These are phyloP conservation scores for Tribolium madens DNA, from an alignment of 1,140 invertebrate species.

Conservation along the genomic window DNA sequence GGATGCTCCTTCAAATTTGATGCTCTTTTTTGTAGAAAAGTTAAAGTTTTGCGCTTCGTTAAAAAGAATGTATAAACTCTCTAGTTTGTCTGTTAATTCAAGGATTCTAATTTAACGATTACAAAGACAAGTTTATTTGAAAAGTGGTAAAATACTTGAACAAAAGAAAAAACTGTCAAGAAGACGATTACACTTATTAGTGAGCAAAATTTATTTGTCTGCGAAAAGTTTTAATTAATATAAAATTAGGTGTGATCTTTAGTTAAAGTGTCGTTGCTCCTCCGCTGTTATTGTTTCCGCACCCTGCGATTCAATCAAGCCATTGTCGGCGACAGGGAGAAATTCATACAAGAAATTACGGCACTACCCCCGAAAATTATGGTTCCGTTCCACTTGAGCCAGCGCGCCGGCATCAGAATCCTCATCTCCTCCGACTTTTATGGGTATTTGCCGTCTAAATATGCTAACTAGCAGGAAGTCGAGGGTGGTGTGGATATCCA, in stretches of 20 bases:
- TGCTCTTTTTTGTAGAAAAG: background rate
- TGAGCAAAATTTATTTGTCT: too few species aligned
- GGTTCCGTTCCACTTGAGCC: slow-evolving; percentile 29
- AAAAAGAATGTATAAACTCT: background rate
- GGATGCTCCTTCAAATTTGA: background rate
- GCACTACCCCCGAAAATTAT: slow-evolving; percentile 3
- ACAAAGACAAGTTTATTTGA: too few species aligned
- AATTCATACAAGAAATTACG: slow-evolving; percentile 15
- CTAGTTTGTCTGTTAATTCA: background rate
- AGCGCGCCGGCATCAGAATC: background rate
- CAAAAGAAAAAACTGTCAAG: too few species aligned
- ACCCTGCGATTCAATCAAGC: background rate
- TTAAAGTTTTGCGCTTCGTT: background rate
- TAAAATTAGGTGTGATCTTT: background rate
- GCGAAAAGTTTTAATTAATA: background rate
- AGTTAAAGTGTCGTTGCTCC: background rate
- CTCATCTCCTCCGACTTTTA: slow-evolving; percentile 28
- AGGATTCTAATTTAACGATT: too few species aligned
- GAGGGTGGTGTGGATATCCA: slow-evolving; percentile 37
- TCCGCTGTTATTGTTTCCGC: background rate
- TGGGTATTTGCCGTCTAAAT: slow-evolving; percentile 37
- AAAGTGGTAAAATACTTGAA: too few species aligned
- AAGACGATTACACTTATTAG: too few species aligned
- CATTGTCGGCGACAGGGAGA: background rate
- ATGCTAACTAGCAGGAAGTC: slow-evolving; percentile 37